These are phyloP conservation scores for Sycobia sp. DNA, from an alignment of 1,140 invertebrate genomes.

Conservation along the genomic window DNA sequence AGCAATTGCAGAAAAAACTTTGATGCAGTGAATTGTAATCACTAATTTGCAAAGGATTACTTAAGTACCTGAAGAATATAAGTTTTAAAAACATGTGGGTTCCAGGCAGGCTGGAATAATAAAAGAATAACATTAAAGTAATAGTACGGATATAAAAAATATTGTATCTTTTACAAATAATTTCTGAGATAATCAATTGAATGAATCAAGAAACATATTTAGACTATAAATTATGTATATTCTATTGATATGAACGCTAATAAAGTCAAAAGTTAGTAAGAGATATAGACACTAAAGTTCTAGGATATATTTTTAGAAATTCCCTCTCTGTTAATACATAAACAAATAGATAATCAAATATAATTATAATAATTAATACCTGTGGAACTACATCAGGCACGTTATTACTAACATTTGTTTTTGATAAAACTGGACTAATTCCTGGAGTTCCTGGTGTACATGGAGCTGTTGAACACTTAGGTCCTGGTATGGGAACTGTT, in stretches of 20 bases:
- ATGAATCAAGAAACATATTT: too few species aligned
- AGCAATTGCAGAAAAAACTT: constrained; percentile 18
- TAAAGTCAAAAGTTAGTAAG: too few species aligned
- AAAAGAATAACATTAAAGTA: constrained; percentile 10
- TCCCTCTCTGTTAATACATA: too few species aligned
- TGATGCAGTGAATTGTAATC: too few species aligned
- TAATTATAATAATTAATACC: constrained; percentile 43
- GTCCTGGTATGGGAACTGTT: constrained; percentile 49
- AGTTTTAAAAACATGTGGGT: constrained; percentile 52
- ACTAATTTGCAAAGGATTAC: constrained; percentile 14
- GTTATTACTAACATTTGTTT: constrained; percentile 52
- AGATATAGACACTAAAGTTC: too few species aligned
- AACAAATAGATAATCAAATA: too few species aligned
- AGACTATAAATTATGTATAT: too few species aligned
- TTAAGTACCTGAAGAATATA: constrained; percentile 55
- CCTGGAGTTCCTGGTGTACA: constrained; percentile 56
- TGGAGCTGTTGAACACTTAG: constrained; percentile 53
- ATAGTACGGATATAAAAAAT: not conserved
- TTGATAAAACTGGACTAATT: constrained; percentile 56
- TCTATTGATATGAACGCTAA: too few species aligned
- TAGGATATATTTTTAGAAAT: too few species aligned
- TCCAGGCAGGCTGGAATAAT: constrained; percentile 54
- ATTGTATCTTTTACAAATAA: too few species aligned
- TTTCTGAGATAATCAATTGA: too few species aligned
- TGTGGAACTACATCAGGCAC: constrained; percentile 56